Percentiles rank a stretch among this genome's conserved stretches.
Evolutionary conservation across 1,140 invertebrate genomes (phyloP).

Genomic region (Propsilocerus akamusi): DNA sequence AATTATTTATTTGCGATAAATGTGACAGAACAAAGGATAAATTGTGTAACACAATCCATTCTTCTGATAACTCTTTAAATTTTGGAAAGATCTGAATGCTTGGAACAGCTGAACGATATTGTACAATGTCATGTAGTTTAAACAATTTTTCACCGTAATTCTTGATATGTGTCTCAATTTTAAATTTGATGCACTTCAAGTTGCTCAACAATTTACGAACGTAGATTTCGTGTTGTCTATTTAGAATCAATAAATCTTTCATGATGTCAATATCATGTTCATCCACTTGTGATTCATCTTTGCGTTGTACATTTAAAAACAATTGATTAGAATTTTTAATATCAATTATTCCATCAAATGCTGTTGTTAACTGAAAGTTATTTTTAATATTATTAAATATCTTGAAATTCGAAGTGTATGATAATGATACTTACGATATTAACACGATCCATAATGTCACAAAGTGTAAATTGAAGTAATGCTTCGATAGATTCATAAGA

Average conservation of each 20-base stretch:
- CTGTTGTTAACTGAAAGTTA: not conserved
- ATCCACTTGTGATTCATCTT: not conserved
- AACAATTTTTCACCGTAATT: not conserved
- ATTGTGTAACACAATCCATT: conserved; percentile 1
- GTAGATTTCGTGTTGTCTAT: conserved; percentile 5
- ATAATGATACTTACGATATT: not conserved
- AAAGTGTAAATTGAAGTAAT: conserved; percentile 1
- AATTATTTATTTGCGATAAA: not conserved
- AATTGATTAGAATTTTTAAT: not conserved
- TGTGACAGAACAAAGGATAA: not conserved
- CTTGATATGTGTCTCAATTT: not conserved
- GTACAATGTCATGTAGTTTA: conserved; percentile 3
- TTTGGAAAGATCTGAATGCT: conserved; percentile 6
- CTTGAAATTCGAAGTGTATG: not conserved
- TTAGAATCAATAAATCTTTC: conserved; percentile 3
- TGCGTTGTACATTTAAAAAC: not conserved
- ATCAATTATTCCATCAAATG: not conserved
- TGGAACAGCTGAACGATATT: conserved; percentile 6
- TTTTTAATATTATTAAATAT: too few species aligned
- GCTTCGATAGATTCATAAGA: not conserved
- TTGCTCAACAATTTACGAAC: not conserved
- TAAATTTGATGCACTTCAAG: not conserved
- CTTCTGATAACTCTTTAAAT: conserved; percentile 2
- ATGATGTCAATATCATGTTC: too few species aligned
- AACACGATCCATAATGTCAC: not conserved